A percentile compares a stretch with the other conserved stretches of the same genome.
phyloP scores from a whole-genome alignment of 2,888 invertebrate species.

The Cantharis lateralis region DNA sequence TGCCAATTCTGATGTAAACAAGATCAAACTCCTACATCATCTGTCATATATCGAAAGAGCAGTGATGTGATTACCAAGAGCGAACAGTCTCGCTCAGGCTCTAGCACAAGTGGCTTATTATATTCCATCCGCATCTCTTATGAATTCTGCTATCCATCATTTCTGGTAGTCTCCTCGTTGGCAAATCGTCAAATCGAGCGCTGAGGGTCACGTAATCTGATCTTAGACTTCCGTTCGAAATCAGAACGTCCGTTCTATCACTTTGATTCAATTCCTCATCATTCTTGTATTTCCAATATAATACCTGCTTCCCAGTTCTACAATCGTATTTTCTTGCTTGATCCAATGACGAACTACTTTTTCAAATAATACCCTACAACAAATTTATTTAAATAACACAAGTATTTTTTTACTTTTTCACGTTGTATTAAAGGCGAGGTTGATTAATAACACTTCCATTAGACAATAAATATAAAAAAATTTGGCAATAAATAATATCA shows the following conservation, averaged over 20 bases:
- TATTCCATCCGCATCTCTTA: conserved; percentile 50
- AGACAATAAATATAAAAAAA: neutral
- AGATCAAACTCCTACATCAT: conserved; percentile 33
- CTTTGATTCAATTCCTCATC: conserved; percentile 44
- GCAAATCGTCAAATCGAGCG: conserved; percentile 52
- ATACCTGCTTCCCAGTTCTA: conserved; percentile 20
- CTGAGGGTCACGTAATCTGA: conserved; percentile 51
- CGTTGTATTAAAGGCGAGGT: neutral
- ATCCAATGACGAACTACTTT: conserved; percentile 1
- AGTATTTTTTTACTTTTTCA: neutral
- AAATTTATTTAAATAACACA: neutral
- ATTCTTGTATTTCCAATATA: conserved; percentile 31
- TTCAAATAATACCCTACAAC: neutral
- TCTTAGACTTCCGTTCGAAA: conserved; percentile 41
- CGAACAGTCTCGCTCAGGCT: conserved; percentile 34
- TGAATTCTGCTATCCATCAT: conserved; percentile 52
- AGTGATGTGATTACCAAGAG: conserved; percentile 37
- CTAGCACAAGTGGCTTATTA: conserved; percentile 48
- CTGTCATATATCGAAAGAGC: conserved; percentile 36
- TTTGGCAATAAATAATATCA: neutral
- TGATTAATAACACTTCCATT: neutral
- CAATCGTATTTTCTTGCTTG: conserved; percentile 22
- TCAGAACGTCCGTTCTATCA: conserved; percentile 42
- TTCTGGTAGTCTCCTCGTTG: conserved; percentile 47
- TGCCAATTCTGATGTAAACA: conserved; percentile 22